These are phyloP conservation scores for Cromileptes altivelis DNA, from an alignment of 2,113 vertebrate genomes.

Conservation along the genomic window DNA sequence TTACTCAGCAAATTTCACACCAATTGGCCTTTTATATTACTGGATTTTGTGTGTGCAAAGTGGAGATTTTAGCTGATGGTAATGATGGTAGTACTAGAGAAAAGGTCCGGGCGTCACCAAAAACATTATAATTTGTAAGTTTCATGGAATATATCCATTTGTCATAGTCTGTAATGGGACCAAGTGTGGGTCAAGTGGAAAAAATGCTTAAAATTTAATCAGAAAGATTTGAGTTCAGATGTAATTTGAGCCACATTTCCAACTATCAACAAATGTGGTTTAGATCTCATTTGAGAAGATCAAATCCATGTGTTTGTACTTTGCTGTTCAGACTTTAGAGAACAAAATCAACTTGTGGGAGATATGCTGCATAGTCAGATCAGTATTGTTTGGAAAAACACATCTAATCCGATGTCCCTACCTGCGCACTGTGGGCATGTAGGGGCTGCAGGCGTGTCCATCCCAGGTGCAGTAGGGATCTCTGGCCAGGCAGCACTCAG, in stretches of 20 bases:
- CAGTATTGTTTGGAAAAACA: not conserved
- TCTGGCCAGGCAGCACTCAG: conserved; percentile 87
- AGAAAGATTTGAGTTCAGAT: conserved; percentile 21
- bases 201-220: conserved; percentile 31
- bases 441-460: conserved; percentile 87
- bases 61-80: not conserved
- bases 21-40: not conserved
- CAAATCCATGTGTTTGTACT: conserved; percentile 30
- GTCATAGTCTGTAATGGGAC: not conserved
- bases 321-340: not conserved
- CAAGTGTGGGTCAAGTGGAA: conserved; percentile 29
- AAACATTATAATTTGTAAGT: not conserved
- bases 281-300: conserved; percentile 27
- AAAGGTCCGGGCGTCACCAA: not conserved
- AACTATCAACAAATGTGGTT: conserved; percentile 40
- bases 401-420: conserved; percentile 8
- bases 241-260: conserved; percentile 30
- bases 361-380: conserved; percentile 1
- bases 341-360: not conserved
- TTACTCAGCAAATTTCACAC: conserved; percentile 5
- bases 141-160: not conserved
- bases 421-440: conserved; percentile 84
- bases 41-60: conserved; percentile 14
- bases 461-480: conserved; percentile 90
- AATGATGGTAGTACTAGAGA: not conserved